Base-by-base conservation (phyloP, 2,888 invertebrate species). In the Celastrina argiolus region DNA sequence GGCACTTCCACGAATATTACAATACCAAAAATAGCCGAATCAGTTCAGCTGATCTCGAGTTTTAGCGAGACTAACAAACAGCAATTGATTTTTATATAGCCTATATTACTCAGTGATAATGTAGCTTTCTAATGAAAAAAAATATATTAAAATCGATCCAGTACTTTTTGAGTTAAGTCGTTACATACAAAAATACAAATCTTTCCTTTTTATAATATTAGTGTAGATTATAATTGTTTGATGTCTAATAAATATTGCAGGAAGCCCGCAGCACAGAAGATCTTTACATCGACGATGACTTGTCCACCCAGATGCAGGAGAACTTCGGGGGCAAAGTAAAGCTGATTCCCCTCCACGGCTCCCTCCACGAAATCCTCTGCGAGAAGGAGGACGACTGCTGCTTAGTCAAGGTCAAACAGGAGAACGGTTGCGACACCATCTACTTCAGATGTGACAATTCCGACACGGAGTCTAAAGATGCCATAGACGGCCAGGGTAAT, bases 241-340 rank as follows among this genome's bases (percentile, higher is more conserved):
- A 3, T 28, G 6, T 6, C 7, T 12, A 16, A 45, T 16, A 16
- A 2, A 3, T 28, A 16, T 76, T 65, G 5, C 79, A 92, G 92
- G 88, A 92, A 84, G 91, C 91, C 75, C 83, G 83, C 76, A 92
- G 92, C 77, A 92, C 91, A n/a, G 92, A 92, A 71, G 92, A 92
- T 74, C 76, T 92, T 63, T 92, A 92, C 80, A 92, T 92, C 74
- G 92, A 92, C 76, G 92, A 92, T 77, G 92, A 92, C 71, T 77
- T 92, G 41, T 88, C 91, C 1, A 83, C 88, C 2, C 87, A 89
- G 28, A 81, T 88, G 83, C 88, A 88, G 70, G 90, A 90, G 66
- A 87, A 85, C 75, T 90, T 90, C 73, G 88, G 88, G 68, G 88
- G 88, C 1, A 78, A 76, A 67, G 85, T 91, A 68, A 85, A 87